Percentiles rank a stretch among this genome's conserved stretches.
Conservation (phyloP, 2,797 vertebrate species). For the Galagoides demidoff region DNA sequence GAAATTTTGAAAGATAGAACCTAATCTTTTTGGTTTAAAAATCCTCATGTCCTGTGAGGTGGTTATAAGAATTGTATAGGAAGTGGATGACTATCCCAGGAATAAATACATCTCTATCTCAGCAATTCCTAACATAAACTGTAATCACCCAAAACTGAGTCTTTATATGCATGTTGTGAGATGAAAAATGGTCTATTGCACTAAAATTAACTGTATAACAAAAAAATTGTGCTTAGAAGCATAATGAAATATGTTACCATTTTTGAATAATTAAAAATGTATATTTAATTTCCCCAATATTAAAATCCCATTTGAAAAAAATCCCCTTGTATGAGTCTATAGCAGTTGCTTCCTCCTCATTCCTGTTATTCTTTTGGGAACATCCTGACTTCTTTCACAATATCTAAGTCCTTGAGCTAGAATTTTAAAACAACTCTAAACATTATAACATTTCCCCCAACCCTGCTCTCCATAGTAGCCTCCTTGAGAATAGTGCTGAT, state of each 20-base stretch:
- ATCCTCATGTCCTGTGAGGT: not conserved
- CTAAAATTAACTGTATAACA: not conserved
- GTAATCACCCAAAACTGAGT: not conserved
- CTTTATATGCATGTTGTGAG: not conserved
- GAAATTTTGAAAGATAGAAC: not conserved
- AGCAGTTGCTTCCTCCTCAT: not conserved
- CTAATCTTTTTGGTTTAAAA: not conserved
- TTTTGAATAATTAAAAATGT: slow-evolving; percentile 29
- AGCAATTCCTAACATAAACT: not conserved
- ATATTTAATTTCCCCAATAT: not conserved
- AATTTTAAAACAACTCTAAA: not conserved
- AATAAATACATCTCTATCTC: not conserved
- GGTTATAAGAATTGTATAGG: not conserved
- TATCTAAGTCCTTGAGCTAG: not conserved
- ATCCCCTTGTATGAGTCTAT: not conserved
- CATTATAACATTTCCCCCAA: not conserved
- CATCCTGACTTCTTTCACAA: not conserved
- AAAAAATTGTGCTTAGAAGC: not conserved
- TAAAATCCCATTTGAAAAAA: not conserved
- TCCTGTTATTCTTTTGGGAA: not conserved
- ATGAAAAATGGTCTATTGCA: not conserved
- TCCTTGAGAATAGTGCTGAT: slow-evolving; percentile 7
- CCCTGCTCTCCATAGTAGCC: not conserved
- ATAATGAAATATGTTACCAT: slow-evolving; percentile 21
- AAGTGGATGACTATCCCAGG: not conserved